A percentile compares a stretch with the other conserved stretches of the same genome.
phyloP scores from a whole-genome alignment of 2,113 vertebrate genomes.

The Sciurus niger region DNA sequence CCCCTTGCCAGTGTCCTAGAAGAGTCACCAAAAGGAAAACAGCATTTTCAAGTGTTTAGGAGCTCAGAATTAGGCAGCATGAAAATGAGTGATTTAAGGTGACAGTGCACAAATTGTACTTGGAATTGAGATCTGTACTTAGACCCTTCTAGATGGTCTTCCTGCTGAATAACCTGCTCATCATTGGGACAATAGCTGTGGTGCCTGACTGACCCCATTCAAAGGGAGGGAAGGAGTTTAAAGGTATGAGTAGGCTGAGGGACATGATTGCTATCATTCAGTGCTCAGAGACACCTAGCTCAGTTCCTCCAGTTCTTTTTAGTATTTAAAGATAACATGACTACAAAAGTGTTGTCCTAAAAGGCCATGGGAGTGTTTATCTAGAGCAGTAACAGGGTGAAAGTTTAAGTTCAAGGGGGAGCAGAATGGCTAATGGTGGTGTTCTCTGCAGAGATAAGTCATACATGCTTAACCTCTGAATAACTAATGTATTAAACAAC shows the following conservation, averaged over 20 bases:
- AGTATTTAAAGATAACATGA: background rate
- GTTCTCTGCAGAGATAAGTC: background rate
- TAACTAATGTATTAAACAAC: background rate
- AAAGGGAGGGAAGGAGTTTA: background rate
- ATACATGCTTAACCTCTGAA: background rate
- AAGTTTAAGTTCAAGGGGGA: background rate
- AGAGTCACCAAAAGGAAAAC: background rate
- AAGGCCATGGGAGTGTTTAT: background rate
- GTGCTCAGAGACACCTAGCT: background rate
- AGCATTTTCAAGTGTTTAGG: background rate
- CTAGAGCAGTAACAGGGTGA: background rate
- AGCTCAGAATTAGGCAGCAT: background rate
- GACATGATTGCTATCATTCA: background rate
- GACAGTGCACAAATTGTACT: background rate
- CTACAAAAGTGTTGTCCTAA: background rate
- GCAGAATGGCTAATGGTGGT: background rate
- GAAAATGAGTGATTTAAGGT: background rate
- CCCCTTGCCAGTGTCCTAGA: background rate
- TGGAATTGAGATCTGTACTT: background rate
- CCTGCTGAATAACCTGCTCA: background rate
- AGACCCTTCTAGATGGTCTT: background rate
- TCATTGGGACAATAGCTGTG: background rate
- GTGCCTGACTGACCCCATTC: background rate
- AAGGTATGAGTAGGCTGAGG: background rate
- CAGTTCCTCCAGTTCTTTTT: background rate